phyloP scores from a whole-genome alignment of 2,797 vertebrate genomes.

The Acanthopagrus latus region DNA sequence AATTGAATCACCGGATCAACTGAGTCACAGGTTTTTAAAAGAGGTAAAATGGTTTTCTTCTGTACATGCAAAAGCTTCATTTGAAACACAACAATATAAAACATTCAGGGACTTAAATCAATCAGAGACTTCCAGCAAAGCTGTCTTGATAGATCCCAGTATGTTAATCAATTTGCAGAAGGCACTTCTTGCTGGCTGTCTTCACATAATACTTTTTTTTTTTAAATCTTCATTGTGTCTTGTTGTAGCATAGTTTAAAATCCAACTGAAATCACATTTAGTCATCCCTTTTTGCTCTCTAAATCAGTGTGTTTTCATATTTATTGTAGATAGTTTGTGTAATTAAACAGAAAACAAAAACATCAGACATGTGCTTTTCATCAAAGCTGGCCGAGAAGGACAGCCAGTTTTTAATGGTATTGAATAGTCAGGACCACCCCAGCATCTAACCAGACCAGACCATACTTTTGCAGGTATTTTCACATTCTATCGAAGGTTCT shows the following conservation, averaged over 20 bases:
- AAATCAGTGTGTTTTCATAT: background rate
- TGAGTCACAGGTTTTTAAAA: background rate
- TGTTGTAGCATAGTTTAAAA: background rate
- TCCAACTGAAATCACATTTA: background rate
- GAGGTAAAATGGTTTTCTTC: background rate
- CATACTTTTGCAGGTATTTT: background rate
- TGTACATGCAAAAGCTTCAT: background rate
- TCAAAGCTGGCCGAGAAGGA: background rate
- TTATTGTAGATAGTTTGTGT: too few relatives aligned
- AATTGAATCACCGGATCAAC: background rate
- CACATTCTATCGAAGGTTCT: background rate
- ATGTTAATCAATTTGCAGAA: background rate
- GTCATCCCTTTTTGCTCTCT: background rate
- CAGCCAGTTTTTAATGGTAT: background rate
- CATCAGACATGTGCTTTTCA: background rate
- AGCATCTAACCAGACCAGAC: background rate
- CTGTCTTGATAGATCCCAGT: slow-evolving; percentile 1
- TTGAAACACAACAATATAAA: slow-evolving; percentile 4
- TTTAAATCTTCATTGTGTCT: background rate
- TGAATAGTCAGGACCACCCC: background rate
- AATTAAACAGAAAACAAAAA: background rate
- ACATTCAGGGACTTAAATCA: slow-evolving; percentile 1
- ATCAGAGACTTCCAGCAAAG: slow-evolving; percentile 10
- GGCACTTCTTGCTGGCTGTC: background rate
- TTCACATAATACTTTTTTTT: background rate